Base-by-base conservation (phyloP, 2,797 vertebrate species). In the Pangasius larnaudii region DNA sequence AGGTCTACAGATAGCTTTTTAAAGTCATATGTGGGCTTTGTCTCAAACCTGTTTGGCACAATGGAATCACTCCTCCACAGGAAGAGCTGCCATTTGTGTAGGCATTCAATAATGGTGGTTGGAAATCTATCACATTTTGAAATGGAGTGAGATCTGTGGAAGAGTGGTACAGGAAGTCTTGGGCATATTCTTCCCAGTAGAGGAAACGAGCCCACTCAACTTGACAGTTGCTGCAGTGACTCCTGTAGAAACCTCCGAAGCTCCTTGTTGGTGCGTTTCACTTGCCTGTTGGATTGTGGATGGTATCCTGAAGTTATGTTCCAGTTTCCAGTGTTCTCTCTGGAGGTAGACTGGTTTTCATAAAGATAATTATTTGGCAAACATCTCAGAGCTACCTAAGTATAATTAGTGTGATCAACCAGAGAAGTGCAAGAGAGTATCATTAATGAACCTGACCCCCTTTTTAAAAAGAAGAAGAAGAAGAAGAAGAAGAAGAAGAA, bases 1-100 rank as follows among this genome's bases (percentile, higher is more conserved):
- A 69, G 39, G n/a, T 51, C 30, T 69, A 24, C 63, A 33, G 63
- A 69, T 84, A 84, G 82, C 82, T 53, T 84, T 84, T 53, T 69
- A 53, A 69, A 84, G 19, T 36, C 63, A 84, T 53, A 84, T 69
- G 82, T 84, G 82, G 82, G 82, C 82, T 84, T 84, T 69, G 46
- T 69, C n/a, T 84, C 46, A 69, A 84, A 69, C 82, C 63, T 84
- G 82, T 67, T 84, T 53, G 46, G 65, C 46, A 22, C 82, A 69
- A 46, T 69, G 46, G 46, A 69, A 84, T 69, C 82, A 84, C 82
- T 84, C 82, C 82, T 69, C 82, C 82, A 69, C 82, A 84, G 30
- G 63, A 69, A 53, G 82, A 84, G 63, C 46, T 84, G 82, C 82
- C 82, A 84, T 51, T 84, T 84, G 82, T 84, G 82, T 84, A 53